Conservation (phyloP, 2,888 invertebrate species). For the Mayetiola destructor region DNA sequence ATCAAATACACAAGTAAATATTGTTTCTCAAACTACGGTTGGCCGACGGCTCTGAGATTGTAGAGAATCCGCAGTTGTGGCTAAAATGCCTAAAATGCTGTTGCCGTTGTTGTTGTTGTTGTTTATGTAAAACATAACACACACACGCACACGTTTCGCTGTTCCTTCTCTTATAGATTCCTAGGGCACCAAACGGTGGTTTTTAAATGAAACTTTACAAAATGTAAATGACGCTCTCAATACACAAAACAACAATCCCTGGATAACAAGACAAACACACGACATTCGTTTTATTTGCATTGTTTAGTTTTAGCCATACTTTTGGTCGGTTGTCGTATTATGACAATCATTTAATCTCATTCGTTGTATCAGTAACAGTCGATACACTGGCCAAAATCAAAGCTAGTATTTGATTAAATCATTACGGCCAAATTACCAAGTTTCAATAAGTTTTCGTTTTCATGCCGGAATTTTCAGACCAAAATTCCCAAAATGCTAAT, state of each 20-base stretch:
- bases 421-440: too few species aligned
- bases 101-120: neutral
- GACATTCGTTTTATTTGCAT: neutral
- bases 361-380: too few species aligned
- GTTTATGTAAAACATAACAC: neutral
- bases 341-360: too few species aligned
- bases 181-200: neutral
- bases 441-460: too few species aligned
- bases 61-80: too few species aligned
- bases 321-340: neutral
- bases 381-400: too few species aligned
- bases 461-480: too few species aligned
- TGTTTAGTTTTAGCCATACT: neutral
- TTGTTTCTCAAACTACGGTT: neutral
- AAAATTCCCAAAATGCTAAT: too few species aligned
- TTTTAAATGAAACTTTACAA: conserved; percentile 7
- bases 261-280: conserved; percentile 2
- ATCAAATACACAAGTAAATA: conserved; percentile 15
- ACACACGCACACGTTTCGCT: neutral
- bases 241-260: neutral
- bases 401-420: too few species aligned
- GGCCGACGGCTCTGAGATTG: neutral
- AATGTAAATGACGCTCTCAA: conserved; percentile 5
- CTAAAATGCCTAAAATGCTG: neutral
- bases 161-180: neutral